A percentile compares a stretch with the other conserved stretches of the same genome.
These are phyloP conservation scores for Pelecanoides urinatrix DNA, from an alignment of 2,113 vertebrate species.

Conservation along the genomic window DNA sequence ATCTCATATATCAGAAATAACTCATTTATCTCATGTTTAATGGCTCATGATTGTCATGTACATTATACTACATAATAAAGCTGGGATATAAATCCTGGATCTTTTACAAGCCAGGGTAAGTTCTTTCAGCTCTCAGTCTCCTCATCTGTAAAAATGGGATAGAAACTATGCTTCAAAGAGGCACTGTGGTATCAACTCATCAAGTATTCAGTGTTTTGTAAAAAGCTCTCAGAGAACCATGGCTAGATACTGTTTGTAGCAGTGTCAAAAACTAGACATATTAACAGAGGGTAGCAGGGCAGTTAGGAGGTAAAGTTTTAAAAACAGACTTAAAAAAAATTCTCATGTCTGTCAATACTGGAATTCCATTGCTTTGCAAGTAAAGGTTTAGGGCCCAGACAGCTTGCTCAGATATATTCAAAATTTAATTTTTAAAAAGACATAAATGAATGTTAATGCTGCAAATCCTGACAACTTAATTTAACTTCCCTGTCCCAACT, in stretches of 20 bases:
- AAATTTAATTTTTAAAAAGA: not conserved
- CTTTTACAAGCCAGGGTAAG: not conserved
- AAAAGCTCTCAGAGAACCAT: not conserved
- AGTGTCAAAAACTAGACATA: not conserved
- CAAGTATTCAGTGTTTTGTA: not conserved
- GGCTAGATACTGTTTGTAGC: not conserved
- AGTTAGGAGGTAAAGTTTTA: not conserved
- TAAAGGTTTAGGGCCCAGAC: not conserved
- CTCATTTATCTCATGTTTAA: not conserved
- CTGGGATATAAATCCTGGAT: not conserved
- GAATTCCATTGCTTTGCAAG: not conserved
- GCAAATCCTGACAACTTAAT: not conserved
- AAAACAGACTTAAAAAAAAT: not conserved
- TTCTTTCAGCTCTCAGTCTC: not conserved
- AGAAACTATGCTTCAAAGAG: not conserved
- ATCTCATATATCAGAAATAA: not conserved
- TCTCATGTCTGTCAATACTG: not conserved
- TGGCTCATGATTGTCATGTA: not conserved
- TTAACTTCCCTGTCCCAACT: not conserved
- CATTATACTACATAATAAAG: not conserved
- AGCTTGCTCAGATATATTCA: not conserved
- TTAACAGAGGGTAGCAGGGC: not conserved
- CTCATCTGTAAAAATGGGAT: not conserved
- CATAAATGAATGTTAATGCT: not conserved
- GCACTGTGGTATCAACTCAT: fast-evolving